phyloP scores from a whole-genome alignment of 2,797 vertebrate genomes.

The Typhlichthys eigenmanni region DNA sequence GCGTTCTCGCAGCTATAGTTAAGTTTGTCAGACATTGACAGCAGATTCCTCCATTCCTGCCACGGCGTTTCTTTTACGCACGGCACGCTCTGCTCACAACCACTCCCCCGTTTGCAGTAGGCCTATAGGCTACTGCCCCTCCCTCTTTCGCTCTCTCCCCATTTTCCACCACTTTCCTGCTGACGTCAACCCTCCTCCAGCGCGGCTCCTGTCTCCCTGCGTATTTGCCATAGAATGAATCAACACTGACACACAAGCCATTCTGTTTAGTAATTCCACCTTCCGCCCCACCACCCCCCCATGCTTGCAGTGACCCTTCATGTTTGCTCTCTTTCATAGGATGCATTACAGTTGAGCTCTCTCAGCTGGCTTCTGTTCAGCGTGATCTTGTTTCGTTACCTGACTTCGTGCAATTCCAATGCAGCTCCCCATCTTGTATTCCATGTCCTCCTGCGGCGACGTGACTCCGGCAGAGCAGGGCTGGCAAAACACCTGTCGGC shows the following conservation, averaged over 20 bases:
- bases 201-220: conserved; percentile 36
- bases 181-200: conserved; percentile 55
- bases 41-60: conserved; percentile 13
- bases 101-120: conserved; percentile 19
- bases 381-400: conserved; percentile 64
- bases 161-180: conserved; percentile 33
- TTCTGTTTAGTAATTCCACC: no score
- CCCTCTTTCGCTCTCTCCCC: conserved; percentile 33
- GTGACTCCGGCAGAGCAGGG: conserved; percentile 80
- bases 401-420: conserved; percentile 75
- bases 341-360: conserved; percentile 8
- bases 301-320: no score
- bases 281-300: no score
- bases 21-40: neutral
- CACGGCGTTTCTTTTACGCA: neutral
- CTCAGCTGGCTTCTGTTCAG: conserved; percentile 16
- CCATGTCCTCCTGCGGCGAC: conserved; percentile 83
- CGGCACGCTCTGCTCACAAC: conserved; percentile 14
- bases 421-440: conserved; percentile 86
- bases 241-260: conserved; percentile 11
- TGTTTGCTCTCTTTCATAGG: neutral
- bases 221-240: conserved; percentile 30
- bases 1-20: neutral
- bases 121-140: conserved; percentile 16
- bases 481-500: conserved; percentile 79